Conservation (phyloP, 2,113 vertebrate genomes). For the Origma solitaria region DNA sequence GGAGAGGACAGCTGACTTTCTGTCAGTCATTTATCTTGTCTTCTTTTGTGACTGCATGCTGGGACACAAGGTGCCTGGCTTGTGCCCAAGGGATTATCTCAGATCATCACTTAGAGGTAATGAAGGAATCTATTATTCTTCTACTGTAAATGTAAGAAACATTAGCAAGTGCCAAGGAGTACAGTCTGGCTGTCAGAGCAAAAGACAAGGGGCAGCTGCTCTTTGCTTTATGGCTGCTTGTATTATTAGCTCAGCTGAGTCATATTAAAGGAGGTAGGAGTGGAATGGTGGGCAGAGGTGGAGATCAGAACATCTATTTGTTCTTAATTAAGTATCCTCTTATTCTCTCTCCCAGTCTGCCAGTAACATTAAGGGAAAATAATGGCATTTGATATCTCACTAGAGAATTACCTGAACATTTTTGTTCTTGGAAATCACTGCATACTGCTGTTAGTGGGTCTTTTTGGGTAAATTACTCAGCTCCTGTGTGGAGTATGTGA, state of each 20-base stretch:
- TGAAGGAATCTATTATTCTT: neutral
- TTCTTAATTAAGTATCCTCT: constrained; percentile 7
- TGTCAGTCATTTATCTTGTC: neutral
- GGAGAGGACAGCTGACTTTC: neutral
- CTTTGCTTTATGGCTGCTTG: neutral
- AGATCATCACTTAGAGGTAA: neutral
- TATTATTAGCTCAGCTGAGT: neutral
- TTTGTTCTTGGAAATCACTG: neutral
- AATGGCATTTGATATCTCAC: neutral
- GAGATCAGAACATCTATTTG: constrained; percentile 7
- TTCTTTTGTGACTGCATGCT: neutral
- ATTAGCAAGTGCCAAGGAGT: neutral
- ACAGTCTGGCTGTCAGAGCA: neutral
- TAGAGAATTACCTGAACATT: constrained; percentile 7
- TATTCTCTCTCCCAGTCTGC: neutral
- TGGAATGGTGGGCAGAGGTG: neutral
- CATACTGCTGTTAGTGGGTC: neutral
- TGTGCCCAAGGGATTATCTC: neutral
- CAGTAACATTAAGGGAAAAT: neutral
- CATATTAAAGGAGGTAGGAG: neutral
- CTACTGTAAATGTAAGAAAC: neutral
- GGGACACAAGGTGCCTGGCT: neutral
- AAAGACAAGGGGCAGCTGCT: neutral
- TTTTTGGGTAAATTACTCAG: neutral
- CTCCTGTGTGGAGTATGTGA: neutral